phyloP scores from a whole-genome alignment of 2,797 vertebrate species.

The Orestias chungarensis region DNA sequence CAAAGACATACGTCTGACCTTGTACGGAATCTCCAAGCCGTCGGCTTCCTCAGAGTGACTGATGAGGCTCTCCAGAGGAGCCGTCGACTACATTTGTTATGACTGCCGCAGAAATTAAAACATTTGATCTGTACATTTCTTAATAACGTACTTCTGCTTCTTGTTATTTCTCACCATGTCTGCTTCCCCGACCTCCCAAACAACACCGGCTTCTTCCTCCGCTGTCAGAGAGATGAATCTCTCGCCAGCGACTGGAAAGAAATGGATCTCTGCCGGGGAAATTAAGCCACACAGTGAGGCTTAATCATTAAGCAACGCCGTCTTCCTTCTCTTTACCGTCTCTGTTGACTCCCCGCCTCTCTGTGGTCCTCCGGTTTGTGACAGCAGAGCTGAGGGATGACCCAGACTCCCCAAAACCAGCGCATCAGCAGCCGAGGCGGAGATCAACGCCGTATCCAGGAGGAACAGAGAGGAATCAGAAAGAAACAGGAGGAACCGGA shows the following conservation, averaged over 20 bases:
- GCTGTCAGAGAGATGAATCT: conserved; percentile 59
- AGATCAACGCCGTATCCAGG: too few species aligned
- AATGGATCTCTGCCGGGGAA: conserved; percentile 54
- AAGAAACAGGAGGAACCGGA: too few species aligned
- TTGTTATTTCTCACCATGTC: conserved; percentile 19
- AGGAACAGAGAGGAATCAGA: too few species aligned
- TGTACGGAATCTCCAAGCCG: too few species aligned
- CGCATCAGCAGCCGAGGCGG: not conserved
- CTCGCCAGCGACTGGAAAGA: conserved; percentile 41
- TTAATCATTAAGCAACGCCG: conserved; percentile 51
- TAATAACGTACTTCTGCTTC: conserved; percentile 49
- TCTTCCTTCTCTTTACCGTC: not conserved
- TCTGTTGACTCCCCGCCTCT: conserved; percentile 2
- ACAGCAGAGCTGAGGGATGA: conserved; percentile 16
- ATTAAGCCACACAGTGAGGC: conserved; percentile 53
- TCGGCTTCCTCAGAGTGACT: conserved; percentile 17
- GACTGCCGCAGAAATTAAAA: conserved; percentile 35
- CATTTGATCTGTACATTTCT: conserved; percentile 36
- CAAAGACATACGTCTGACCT: too few species aligned
- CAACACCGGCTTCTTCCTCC: not conserved
- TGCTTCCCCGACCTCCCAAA: not conserved
- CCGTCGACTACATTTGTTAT: conserved; percentile 30
- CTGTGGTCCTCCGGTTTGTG: conserved; percentile 2
- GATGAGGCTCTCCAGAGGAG: conserved; percentile 29
- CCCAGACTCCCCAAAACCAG: not conserved